Evolutionary conservation across 2,797 vertebrate species (phyloP).

Genomic region (Atherinosoma microstoma): DNA sequence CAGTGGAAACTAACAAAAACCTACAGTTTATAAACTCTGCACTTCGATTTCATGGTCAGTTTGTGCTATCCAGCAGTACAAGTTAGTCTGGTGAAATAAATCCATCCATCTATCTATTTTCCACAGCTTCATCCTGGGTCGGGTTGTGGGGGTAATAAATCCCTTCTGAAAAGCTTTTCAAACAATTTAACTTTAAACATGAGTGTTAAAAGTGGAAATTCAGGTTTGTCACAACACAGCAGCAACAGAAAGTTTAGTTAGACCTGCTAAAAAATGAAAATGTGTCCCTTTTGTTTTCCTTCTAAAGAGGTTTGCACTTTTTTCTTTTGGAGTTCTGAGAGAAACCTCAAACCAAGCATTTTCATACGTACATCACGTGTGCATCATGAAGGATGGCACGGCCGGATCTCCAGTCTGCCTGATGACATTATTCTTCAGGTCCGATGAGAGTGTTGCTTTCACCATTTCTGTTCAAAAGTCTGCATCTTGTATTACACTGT

Average conservation of each 20-base stretch:
- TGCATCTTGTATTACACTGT: slow-evolving; percentile 16
- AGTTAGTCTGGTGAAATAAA: neutral
- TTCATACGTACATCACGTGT: slow-evolving; percentile 15
- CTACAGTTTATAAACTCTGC: no score
- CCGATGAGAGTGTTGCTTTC: slow-evolving; percentile 38
- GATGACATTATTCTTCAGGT: slow-evolving; percentile 60
- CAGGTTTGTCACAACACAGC: neutral
- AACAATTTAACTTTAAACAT: neutral
- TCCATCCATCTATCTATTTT: no score
- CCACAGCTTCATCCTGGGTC: no score
- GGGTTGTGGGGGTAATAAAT: neutral
- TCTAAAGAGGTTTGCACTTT: slow-evolving; percentile 28
- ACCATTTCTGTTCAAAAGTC: slow-evolving; percentile 25
- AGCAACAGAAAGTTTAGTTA: neutral
- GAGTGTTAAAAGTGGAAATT: neutral
- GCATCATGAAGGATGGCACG: slow-evolving; percentile 29
- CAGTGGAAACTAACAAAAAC: no score
- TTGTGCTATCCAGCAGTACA: neutral
- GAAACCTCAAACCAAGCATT: slow-evolving; percentile 32
- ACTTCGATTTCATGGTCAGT: no score
- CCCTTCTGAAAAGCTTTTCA: neutral
- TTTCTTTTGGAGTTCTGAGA: slow-evolving; percentile 23
- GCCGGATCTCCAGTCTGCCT: slow-evolving; percentile 48
- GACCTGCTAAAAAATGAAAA: neutral
- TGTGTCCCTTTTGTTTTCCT: neutral